Base-by-base conservation (phyloP, 2,113 vertebrate genomes). In the Atlantisia rogersi region DNA sequence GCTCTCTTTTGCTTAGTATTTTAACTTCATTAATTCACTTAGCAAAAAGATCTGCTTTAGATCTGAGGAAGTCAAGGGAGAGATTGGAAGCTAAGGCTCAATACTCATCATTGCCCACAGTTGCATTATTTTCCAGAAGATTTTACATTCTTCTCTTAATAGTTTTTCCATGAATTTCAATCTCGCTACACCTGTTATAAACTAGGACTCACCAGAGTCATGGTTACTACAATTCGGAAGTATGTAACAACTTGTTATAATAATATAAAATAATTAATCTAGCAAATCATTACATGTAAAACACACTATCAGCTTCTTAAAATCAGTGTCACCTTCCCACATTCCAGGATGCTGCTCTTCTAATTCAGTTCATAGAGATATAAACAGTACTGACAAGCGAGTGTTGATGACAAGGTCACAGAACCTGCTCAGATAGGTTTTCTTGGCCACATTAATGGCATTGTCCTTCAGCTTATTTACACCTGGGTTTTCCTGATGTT, bases 91-190 rank as follows among this genome's bases (percentile, higher is more conserved):
- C 37, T 62, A 29, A 55, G 42, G 39, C 48, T 76, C 58, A 44
- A 11, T 53, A 44, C 21, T 12, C 24, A 82, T 75, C 63, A 32
- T 15, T 65, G 53, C 67, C 73, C 48, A 25, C 5, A 15, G 62
- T 6, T 80, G 73, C 56, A 40, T 64, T 76, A 65, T 75, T 71
- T 82, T 84, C 86, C 85, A 53, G 62, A 87, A 82, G 48, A 87
- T 40, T 90, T 84, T 74, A 82, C 46, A 58, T 75, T 91, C 63
- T 91, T 78, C 24, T 67, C 46, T 46, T 78, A 68, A 84, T 40
- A 73, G 58, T 31, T 87, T 95, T 91, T 84, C 88, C 65, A 82
- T 87, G 89, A 56, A 84, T 69, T 87, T 92, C 48, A 78, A 17
- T 37, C 58, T 76, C 86, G 25, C n/a, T 53, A 26, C 11, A 62